Base-by-base conservation (phyloP, 1,140 invertebrate genomes). In the Megathymus violae region DNA sequence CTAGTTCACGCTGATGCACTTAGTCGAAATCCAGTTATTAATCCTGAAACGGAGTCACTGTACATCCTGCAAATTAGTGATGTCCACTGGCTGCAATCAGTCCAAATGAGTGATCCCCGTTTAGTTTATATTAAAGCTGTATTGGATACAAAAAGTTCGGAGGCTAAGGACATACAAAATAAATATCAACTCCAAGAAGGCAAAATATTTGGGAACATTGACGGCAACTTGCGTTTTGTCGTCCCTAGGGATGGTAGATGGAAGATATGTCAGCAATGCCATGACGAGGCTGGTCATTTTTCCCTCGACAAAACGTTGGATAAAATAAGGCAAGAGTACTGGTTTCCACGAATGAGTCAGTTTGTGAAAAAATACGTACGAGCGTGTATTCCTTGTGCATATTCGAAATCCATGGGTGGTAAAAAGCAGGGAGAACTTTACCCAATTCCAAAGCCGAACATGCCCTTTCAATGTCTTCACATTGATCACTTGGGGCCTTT, bases 1-100 rank as follows among this genome's bases (percentile, higher is more conserved):
- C 72, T 75, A 50, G 61, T 47, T 25, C 85, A 88, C 27, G 80
- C 82, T 0, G 70, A 91, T 69, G 81, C 82, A 0, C 59, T 89
- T 4, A 88, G 83, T 44, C 46, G 80, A 1, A 69, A 82, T 47
- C 76, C 76, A 1, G 14, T 73, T 5, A 50, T 17, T 6, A 0
- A 3, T 22, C 2, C 19, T 22, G 19, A 22, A 22, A 3, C 5
- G 19, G 19, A 22, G 61, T 1, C 64, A 71, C 31, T 31, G 69
- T 6, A 60, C 67, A 22, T 82, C 27, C 1, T 9, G 74, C 0
- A 54, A 72, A 47, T 59, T 67, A 2, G 2, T n/a, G 19, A 22
- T 22, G 19, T 22, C 5, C 19, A 22, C 19, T 22, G 19, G 19
- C 5, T 22, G 19, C 19, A 22, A 22, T 22, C 19, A 22, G 19